These are phyloP conservation scores for Parambassis ranga DNA, from an alignment of 2,797 vertebrate species.

Conservation along the genomic window DNA sequence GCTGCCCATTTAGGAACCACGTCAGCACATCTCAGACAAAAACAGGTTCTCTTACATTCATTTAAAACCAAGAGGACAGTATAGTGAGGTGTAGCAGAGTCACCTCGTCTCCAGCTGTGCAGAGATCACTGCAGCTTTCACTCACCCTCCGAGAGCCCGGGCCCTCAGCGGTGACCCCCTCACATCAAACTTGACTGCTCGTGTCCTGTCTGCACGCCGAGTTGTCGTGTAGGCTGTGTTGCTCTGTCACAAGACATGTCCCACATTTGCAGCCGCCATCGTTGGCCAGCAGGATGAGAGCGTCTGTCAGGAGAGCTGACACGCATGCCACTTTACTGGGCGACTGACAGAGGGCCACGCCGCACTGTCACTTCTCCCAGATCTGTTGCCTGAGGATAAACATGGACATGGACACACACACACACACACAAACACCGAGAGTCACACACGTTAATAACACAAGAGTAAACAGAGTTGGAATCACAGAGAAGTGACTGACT, in stretches of 20 bases:
- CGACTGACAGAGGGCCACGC: conserved; percentile 78
- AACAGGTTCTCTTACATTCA: conserved; percentile 25
- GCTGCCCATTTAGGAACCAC: conserved; percentile 3
- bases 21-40: conserved; percentile 23
- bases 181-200: conserved; percentile 77
- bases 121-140: conserved; percentile 66
- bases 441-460: conserved; percentile 62
- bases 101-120: conserved; percentile 61
- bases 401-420: conserved; percentile 36
- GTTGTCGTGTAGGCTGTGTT: conserved; percentile 75
- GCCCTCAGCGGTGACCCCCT: conserved; percentile 63
- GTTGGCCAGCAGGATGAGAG: conserved; percentile 75
- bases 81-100: conserved; percentile 44
- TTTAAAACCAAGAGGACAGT: conserved; percentile 30
- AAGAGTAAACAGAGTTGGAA: conserved; percentile 65
- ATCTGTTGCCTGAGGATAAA: conserved; percentile 75
- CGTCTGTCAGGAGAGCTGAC: conserved; percentile 82
- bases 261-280: conserved; percentile 76
- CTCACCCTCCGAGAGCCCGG: conserved; percentile 37
- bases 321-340: conserved; percentile 80
- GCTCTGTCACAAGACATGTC: conserved; percentile 81
- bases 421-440: conserved; percentile 18
- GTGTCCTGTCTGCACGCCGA: conserved; percentile 69
- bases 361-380: conserved; percentile 77
- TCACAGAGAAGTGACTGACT: conserved; percentile 67